Percentiles rank a stretch among this genome's conserved stretches.
Evolutionary conservation across 1,140 invertebrate genomes (phyloP).

Genomic region (Trigoniulus corallinus): DNA sequence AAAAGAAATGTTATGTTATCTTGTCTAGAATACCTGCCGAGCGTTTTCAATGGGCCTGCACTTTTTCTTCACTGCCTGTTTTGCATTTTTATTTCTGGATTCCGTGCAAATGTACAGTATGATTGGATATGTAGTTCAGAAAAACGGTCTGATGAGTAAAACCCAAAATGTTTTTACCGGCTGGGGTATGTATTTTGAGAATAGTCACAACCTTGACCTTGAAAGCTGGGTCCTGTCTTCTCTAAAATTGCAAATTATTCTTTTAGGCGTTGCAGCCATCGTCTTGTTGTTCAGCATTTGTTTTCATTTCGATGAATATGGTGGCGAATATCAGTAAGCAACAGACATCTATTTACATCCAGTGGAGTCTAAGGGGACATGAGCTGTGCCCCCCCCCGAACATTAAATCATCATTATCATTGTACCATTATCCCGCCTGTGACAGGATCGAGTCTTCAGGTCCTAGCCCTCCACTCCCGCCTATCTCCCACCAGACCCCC

Average conservation of each 20-base stretch:
- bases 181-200: slow-evolving; percentile 15
- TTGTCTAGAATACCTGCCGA: slow-evolving; percentile 15
- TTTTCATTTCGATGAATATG: slow-evolving; percentile 21
- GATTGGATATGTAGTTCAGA: slow-evolving; percentile 22
- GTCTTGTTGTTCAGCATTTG: slow-evolving; percentile 18
- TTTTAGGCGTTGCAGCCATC: slow-evolving; percentile 14
- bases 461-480: too few relatives aligned
- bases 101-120: slow-evolving; percentile 22
- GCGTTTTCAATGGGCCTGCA: slow-evolving; percentile 19
- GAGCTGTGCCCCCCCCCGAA: too few relatives aligned
- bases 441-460: too few relatives aligned
- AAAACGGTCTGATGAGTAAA: slow-evolving; percentile 18
- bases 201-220: not conserved
- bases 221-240: not conserved
- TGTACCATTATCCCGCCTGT: too few relatives aligned
- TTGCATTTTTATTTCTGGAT: slow-evolving; percentile 23
- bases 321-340: slow-evolving; percentile 19
- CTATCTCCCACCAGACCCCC: too few relatives aligned
- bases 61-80: slow-evolving; percentile 24
- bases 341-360: not conserved
- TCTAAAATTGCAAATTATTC: not conserved
- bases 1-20: not conserved
- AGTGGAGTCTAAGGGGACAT: not conserved
- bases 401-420: not conserved
- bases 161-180: slow-evolving; percentile 21